Evolutionary conservation across 2,888 invertebrate genomes (phyloP).

Genomic region (Melitaea athalia): DNA sequence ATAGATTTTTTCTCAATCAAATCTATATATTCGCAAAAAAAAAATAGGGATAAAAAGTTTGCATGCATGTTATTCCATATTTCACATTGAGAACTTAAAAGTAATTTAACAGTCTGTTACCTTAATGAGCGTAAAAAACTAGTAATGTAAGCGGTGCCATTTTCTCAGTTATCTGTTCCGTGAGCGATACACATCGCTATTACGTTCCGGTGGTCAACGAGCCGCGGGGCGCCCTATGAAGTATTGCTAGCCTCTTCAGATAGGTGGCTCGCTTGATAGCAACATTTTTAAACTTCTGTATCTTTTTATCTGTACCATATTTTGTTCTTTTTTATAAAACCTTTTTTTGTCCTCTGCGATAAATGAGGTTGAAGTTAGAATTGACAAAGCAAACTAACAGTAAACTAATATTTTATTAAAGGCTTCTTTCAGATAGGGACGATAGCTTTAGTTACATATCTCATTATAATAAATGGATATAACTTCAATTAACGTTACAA

Average conservation of each 20-base stretch:
- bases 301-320: slow-evolving; percentile 17
- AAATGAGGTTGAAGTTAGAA: too few species aligned
- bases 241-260: slow-evolving; percentile 29
- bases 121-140: not conserved
- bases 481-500: too few species aligned
- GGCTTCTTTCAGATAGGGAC: too few species aligned
- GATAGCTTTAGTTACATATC: too few species aligned
- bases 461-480: too few species aligned
- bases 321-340: not conserved
- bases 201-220: slow-evolving; percentile 30
- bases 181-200: slow-evolving; percentile 28
- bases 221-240: slow-evolving; percentile 33
- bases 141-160: not conserved
- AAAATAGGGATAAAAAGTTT: too few species aligned
- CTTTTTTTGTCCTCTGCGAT: not conserved
- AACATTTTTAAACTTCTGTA: slow-evolving; percentile 21
- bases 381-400: not conserved
- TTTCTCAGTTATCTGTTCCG: not conserved
- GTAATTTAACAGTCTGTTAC: too few species aligned
- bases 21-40: too few species aligned
- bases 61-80: too few species aligned
- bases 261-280: slow-evolving; percentile 16
- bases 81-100: too few species aligned
- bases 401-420: too few species aligned
- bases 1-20: too few species aligned